Evolutionary conservation across 2,113 vertebrate genomes (phyloP).

Genomic region (Galbula dea): DNA sequence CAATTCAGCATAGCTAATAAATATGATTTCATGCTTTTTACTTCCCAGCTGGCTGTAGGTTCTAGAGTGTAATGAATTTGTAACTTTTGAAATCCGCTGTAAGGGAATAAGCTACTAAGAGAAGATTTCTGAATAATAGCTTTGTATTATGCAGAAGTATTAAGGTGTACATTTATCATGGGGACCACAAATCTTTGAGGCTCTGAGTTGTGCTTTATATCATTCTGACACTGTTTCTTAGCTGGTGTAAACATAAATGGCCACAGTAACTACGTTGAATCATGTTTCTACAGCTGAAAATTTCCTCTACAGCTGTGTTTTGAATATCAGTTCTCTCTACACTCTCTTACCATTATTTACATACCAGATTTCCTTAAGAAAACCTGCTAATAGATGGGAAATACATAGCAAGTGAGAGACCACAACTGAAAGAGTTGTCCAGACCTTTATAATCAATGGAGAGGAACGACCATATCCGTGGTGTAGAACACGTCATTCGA

Average conservation of each 20-base stretch:
- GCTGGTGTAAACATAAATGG: not conserved
- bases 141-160: not conserved
- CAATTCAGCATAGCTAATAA: constrained; percentile 46
- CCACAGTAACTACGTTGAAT: not conserved
- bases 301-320: not conserved
- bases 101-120: constrained; percentile 4
- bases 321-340: not conserved
- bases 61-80: constrained; percentile 13
- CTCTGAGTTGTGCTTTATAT: not conserved
- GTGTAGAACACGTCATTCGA: not conserved
- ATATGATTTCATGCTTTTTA: constrained; percentile 43
- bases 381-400: not conserved
- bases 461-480: not conserved
- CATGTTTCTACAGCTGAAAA: not conserved
- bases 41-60: constrained; percentile 38
- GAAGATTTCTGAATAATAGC: not conserved
- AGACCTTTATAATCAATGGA: not conserved
- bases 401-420: not conserved
- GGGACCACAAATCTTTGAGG: not conserved
- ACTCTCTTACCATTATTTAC: not conserved
- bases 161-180: not conserved
- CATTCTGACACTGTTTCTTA: not conserved
- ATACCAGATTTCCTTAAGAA: not conserved
- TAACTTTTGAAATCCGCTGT: constrained; percentile 3
- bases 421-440: not conserved